These are phyloP conservation scores for Neodiprion pinetum DNA, from an alignment of 1,140 invertebrate genomes.

Conservation along the genomic window DNA sequence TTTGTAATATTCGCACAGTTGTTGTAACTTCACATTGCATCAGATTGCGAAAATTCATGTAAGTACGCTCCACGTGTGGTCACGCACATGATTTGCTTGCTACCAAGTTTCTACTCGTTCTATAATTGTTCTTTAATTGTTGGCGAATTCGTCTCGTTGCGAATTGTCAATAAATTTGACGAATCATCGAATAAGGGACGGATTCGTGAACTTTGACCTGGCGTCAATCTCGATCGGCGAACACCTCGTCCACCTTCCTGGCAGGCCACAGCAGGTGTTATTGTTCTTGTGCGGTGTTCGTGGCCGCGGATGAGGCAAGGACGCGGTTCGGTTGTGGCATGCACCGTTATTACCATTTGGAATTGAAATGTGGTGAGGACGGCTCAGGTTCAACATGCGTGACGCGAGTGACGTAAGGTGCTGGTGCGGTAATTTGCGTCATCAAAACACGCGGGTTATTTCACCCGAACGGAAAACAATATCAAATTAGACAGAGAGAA, in stretches of 20 bases:
- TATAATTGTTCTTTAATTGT: too few relatives aligned
- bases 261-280: background rate
- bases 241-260: constrained; percentile 11
- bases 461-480: background rate
- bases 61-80: too few relatives aligned
- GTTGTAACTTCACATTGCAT: too few relatives aligned
- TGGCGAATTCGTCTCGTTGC: too few relatives aligned
- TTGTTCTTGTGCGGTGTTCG: background rate
- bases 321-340: constrained; percentile 1
- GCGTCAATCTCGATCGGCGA: constrained; percentile 35
- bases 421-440: background rate
- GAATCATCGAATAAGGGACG: too few relatives aligned
- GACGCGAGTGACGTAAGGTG: background rate
- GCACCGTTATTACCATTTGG: background rate
- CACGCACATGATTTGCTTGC: too few relatives aligned
- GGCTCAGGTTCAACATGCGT: constrained; percentile 3
- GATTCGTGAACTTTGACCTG: too few relatives aligned
- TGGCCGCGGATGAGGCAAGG: constrained; percentile 1
- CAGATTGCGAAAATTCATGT: too few relatives aligned
- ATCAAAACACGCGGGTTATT: background rate
- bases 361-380: constrained; percentile 1
- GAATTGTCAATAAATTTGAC: too few relatives aligned
- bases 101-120: too few relatives aligned
- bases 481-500: too few relatives aligned
- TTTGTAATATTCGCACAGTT: too few relatives aligned